Evolutionary conservation across 2,797 vertebrate genomes (phyloP).

Genomic region (Phataginus tetradactyla): DNA sequence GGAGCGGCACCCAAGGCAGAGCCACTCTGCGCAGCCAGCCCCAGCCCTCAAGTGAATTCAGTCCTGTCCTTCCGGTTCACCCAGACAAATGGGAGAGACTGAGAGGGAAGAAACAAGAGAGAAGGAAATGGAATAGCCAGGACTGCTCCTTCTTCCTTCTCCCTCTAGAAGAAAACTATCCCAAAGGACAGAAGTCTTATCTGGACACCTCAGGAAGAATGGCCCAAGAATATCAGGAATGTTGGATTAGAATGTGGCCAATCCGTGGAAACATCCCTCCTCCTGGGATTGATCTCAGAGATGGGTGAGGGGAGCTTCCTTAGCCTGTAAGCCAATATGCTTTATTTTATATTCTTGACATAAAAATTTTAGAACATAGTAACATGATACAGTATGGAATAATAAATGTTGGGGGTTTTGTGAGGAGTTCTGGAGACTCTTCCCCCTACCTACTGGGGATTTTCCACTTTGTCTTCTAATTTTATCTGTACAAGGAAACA

Average conservation of each 20-base stretch:
- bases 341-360: background rate
- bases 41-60: background rate
- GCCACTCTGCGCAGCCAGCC: background rate
- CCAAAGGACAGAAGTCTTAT: background rate
- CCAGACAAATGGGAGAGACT: background rate
- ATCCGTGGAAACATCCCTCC: background rate
- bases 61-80: background rate
- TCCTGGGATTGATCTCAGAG: background rate
- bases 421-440: background rate
- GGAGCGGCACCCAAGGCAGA: background rate
- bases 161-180: background rate
- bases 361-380: background rate
- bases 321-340: background rate
- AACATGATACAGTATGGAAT: background rate
- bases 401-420: background rate
- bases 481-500: background rate
- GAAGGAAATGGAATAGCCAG: background rate
- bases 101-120: background rate
- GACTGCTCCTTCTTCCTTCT: background rate
- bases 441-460: background rate
- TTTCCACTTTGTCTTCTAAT: background rate
- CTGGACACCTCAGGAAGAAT: background rate
- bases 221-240: background rate
- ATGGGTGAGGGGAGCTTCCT: background rate
- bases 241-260: background rate